Evolutionary conservation across 2,888 invertebrate species (phyloP).

Genomic region (Nasonovia ribisnigri): DNA sequence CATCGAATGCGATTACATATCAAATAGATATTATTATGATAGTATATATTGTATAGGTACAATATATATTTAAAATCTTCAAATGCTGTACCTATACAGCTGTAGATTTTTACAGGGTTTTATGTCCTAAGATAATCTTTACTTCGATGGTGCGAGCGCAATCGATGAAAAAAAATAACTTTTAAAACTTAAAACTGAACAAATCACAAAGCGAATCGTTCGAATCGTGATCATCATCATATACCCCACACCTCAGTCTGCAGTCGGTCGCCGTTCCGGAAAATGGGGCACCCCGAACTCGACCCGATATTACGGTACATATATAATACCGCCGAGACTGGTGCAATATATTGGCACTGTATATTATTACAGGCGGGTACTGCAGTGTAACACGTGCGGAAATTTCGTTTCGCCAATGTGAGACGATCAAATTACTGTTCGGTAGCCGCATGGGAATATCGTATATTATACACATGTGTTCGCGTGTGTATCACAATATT

Average conservation of each 20-base stretch:
- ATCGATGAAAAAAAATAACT: too few relatives aligned
- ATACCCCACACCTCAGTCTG: too few relatives aligned
- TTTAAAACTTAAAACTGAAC: too few relatives aligned
- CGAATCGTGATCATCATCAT: too few relatives aligned
- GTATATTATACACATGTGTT: not conserved
- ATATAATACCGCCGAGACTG: not conserved
- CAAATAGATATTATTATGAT: not conserved
- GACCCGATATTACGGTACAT: not conserved
- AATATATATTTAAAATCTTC: too few relatives aligned
- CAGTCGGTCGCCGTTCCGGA: too few relatives aligned
- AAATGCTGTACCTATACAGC: too few relatives aligned
- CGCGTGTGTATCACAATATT: not conserved
- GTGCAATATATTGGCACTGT: not conserved
- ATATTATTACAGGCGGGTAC: not conserved
- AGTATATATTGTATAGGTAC: too few relatives aligned
- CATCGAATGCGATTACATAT: not conserved
- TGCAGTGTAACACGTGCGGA: not conserved
- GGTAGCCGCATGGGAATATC: not conserved
- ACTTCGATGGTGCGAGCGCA: too few relatives aligned
- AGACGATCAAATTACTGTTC: not conserved
- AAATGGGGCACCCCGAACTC: not conserved
- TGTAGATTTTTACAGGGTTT: too few relatives aligned
- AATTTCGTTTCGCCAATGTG: not conserved
- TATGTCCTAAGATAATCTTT: too few relatives aligned
- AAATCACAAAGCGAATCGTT: too few relatives aligned